Conservation (phyloP, 1,140 invertebrate species). For the Asobara japonica region DNA sequence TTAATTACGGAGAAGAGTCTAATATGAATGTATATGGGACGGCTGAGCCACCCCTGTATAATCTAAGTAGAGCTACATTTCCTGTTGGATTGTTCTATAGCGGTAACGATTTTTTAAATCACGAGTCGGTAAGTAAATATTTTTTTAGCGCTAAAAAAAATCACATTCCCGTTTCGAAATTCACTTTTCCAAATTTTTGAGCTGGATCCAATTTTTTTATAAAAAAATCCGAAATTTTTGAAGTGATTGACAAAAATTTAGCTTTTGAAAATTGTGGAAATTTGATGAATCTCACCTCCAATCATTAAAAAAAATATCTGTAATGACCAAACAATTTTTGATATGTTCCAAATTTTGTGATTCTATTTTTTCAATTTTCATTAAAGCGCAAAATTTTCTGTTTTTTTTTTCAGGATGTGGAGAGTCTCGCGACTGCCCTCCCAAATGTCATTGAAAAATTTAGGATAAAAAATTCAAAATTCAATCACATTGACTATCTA, state of each 20-base stretch:
- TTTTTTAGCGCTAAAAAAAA: not conserved
- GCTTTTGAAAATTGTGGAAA: no score
- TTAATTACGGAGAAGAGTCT: slow-evolving; percentile 64
- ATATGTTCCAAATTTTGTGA: not conserved
- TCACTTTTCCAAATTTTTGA: no score
- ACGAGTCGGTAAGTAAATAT: slow-evolving; percentile 58
- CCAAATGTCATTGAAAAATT: slow-evolving; percentile 60
- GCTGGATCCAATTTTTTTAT: no score
- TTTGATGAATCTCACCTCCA: no score
- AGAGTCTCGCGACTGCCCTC: slow-evolving; percentile 68
- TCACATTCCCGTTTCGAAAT: no score
- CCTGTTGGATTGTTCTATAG: slow-evolving; percentile 78
- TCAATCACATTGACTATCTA: slow-evolving; percentile 66
- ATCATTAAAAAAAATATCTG: not conserved
- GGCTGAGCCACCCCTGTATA: slow-evolving; percentile 64
- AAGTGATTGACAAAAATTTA: no score
- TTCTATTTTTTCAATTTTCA: slow-evolving; percentile 9
- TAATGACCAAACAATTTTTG: slow-evolving; percentile 5
- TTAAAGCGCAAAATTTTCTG: slow-evolving; percentile 4
- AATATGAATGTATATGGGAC: slow-evolving; percentile 66
- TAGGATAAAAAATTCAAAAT: slow-evolving; percentile 59
- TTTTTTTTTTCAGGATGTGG: slow-evolving; percentile 64
- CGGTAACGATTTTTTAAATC: slow-evolving; percentile 77
- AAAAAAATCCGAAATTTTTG: no score
- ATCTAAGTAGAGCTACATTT: slow-evolving; percentile 64